phyloP scores from a whole-genome alignment of 2,888 invertebrate species.

The Zygothrica quintamaculata region DNA sequence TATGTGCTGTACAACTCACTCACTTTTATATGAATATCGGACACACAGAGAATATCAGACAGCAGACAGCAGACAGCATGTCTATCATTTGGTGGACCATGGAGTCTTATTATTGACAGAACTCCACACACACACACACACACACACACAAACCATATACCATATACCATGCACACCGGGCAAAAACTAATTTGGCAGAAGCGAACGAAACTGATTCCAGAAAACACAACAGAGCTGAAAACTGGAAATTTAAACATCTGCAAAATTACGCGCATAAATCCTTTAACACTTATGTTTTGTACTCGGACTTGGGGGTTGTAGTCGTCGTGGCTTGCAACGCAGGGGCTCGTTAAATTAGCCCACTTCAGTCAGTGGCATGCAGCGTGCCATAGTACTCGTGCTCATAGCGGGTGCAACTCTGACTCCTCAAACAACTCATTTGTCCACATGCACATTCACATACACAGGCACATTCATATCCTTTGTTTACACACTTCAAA shows the following conservation, averaged over 20 bases:
- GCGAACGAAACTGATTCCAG: slow-evolving; percentile 17
- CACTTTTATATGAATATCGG: no score
- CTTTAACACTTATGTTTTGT: slow-evolving; percentile 77
- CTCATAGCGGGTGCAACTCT: slow-evolving; percentile 68
- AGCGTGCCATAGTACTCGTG: slow-evolving; percentile 49
- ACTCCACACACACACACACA: slow-evolving; percentile 22
- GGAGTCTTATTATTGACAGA: slow-evolving; percentile 67
- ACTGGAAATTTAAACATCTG: slow-evolving; percentile 80
- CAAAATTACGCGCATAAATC: slow-evolving; percentile 82
- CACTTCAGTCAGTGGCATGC: slow-evolving; percentile 77
- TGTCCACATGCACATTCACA: no score
- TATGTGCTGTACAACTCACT: no score
- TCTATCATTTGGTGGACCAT: slow-evolving; percentile 60
- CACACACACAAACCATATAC: neutral
- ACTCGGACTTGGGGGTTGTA: slow-evolving; percentile 66
- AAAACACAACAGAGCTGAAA: no score
- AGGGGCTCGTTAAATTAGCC: slow-evolving; percentile 81
- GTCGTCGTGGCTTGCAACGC: slow-evolving; percentile 37
- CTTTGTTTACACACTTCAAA: slow-evolving; percentile 65
- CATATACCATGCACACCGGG: slow-evolving; percentile 49
- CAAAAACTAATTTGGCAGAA: slow-evolving; percentile 62
- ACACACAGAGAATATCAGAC: no score
- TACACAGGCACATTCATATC: no score
- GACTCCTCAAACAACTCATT: slow-evolving; percentile 20
- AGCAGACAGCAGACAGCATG: slow-evolving; percentile 65